Evolutionary conservation across 2,113 vertebrate genomes (phyloP).

Genomic region (Pachypanchax playfairii): DNA sequence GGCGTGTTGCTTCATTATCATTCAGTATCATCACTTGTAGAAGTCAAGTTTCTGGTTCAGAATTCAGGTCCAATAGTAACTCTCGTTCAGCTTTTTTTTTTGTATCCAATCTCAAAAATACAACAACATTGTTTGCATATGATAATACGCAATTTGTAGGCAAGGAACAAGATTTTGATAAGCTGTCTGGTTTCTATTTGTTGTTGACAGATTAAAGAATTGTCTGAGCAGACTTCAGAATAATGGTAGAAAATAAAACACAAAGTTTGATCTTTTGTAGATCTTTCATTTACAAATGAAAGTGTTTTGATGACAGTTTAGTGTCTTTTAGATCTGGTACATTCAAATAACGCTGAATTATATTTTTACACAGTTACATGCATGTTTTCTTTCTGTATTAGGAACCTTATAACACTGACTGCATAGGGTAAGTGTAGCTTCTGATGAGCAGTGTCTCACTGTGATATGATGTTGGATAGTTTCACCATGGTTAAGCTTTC

Average conservation of each 20-base stretch:
- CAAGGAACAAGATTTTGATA: neutral
- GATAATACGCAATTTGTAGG: neutral
- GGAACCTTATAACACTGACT: too few species aligned
- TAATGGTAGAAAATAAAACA: neutral
- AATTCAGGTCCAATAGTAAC: neutral
- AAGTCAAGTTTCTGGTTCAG: neutral
- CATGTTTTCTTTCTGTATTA: too few species aligned
- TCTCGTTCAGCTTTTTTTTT: too few species aligned
- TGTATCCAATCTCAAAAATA: neutral
- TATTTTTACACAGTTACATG: neutral
- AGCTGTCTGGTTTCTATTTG: neutral
- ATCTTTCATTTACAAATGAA: too few species aligned
- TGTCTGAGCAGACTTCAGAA: neutral
- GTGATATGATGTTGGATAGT: too few species aligned
- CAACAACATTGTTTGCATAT: neutral
- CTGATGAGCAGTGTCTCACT: too few species aligned
- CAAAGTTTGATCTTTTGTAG: too few species aligned
- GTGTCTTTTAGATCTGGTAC: neutral
- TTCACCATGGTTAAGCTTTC: too few species aligned
- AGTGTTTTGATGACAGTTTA: neutral
- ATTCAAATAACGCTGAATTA: neutral
- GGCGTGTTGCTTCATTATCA: neutral
- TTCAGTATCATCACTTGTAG: neutral
- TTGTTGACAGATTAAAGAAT: neutral
- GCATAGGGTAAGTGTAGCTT: too few species aligned